These are phyloP conservation scores for Drosophila mercatorum DNA, from an alignment of 2,888 invertebrate species.

Conservation along the genomic window DNA sequence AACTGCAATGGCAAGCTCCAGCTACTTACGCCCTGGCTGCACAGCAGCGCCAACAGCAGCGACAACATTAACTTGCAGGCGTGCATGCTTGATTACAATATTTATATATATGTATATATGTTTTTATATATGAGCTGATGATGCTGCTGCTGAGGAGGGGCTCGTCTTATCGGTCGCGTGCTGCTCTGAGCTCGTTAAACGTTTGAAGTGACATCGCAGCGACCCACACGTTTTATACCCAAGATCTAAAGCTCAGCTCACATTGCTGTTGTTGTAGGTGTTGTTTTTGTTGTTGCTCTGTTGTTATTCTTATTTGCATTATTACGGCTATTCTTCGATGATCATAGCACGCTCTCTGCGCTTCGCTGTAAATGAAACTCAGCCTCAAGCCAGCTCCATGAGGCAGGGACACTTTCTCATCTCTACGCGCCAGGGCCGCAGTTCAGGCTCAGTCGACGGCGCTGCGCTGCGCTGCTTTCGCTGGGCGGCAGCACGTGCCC, in stretches of 20 bases:
- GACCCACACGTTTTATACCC: constrained; percentile 67
- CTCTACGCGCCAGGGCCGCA: constrained; percentile 26
- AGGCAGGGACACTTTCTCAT: constrained; percentile 55
- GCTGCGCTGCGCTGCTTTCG: constrained; percentile 28
- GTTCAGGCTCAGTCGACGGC: constrained; percentile 20
- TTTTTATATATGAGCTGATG: neutral
- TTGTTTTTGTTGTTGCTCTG: neutral
- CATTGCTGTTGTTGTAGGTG: constrained; percentile 9
- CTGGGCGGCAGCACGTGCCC: constrained; percentile 47
- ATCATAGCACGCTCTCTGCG: constrained; percentile 3
- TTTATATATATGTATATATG: constrained; percentile 2
- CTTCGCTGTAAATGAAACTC: constrained; percentile 52
- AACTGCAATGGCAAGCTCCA: neutral
- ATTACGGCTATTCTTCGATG: constrained; percentile 4
- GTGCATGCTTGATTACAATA: constrained; percentile 15
- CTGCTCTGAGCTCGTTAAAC: constrained; percentile 58
- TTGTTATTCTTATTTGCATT: constrained; percentile 5
- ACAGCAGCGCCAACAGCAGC: constrained; percentile 52
- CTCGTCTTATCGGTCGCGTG: constrained; percentile 60
- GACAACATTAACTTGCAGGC: constrained; percentile 52
- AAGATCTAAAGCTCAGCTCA: constrained; percentile 41
- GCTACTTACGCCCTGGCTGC: constrained; percentile 52
- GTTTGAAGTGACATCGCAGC: constrained; percentile 66
- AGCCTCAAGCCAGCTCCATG: constrained; percentile 6
- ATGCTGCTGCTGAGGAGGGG: constrained; percentile 5